Conservation (phyloP, 2,888 invertebrate species). For the Crioceris asparagi region DNA sequence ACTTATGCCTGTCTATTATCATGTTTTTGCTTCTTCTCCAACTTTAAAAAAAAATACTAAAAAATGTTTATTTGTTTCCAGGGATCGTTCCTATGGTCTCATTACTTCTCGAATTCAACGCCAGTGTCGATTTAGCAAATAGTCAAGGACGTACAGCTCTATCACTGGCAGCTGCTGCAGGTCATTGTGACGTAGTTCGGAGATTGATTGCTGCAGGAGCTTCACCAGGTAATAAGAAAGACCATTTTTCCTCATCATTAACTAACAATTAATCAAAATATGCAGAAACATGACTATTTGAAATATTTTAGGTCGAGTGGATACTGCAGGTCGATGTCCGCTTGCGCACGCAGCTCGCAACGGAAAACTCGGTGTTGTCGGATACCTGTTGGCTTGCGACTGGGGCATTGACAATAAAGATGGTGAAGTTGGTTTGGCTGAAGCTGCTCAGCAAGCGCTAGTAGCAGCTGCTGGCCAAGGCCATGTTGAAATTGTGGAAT, state of each 20-base stretch:
- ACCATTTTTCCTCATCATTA: too few relatives aligned
- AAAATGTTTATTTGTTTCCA: slow-evolving; percentile 3
- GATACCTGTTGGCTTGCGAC: slow-evolving; percentile 78
- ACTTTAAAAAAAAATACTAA: too few relatives aligned
- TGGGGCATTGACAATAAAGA: slow-evolving; percentile 48
- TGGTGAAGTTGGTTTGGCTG: slow-evolving; percentile 51
- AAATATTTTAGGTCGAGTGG: too few relatives aligned
- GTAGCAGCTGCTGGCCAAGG: slow-evolving; percentile 83
- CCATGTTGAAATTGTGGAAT: slow-evolving; percentile 76
- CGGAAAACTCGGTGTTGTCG: slow-evolving; percentile 78
- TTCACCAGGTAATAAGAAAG: slow-evolving; percentile 61
- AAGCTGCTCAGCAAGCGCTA: slow-evolving; percentile 79
- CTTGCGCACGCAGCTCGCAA: slow-evolving; percentile 84
- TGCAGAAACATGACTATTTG: too few relatives aligned
- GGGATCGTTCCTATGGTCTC: slow-evolving; percentile 85
- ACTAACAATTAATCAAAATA: too few relatives aligned
- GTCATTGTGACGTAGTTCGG: slow-evolving; percentile 77
- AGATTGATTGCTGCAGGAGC: slow-evolving; percentile 63
- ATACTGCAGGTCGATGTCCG: slow-evolving; percentile 75
- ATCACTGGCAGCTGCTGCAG: slow-evolving; percentile 75
- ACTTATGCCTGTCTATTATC: too few relatives aligned
- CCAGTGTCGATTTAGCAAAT: slow-evolving; percentile 75
- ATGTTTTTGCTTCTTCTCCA: too few relatives aligned
- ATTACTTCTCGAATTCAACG: slow-evolving; percentile 82
- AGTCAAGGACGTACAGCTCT: slow-evolving; percentile 76